Conservation (phyloP, 2,888 invertebrate genomes). For the Microplitis manilae region DNA sequence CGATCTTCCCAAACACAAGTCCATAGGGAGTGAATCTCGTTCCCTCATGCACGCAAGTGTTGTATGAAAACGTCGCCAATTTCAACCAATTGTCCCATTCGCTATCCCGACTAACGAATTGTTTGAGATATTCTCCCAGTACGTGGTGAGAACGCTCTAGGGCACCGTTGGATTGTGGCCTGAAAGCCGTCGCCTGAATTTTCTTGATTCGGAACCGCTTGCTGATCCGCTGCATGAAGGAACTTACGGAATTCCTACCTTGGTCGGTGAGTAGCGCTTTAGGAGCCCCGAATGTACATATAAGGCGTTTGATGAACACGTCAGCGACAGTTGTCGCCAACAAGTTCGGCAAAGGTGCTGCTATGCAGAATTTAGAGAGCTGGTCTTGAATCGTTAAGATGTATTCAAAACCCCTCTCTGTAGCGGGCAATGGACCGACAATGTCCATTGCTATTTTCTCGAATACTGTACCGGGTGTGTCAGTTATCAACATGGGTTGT, state of each 20-base stretch:
- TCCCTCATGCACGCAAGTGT: neutral
- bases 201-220: slow-evolving; percentile 48
- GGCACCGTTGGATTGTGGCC: slow-evolving; percentile 48
- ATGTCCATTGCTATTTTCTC: slow-evolving; percentile 43
- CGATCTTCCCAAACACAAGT: slow-evolving; percentile 29
- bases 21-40: slow-evolving; percentile 31
- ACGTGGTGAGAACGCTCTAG: slow-evolving; percentile 48
- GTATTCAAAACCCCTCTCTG: slow-evolving; percentile 47
- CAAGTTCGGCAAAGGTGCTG: neutral
- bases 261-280: slow-evolving; percentile 49
- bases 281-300: slow-evolving; percentile 35
- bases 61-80: neutral
- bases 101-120: slow-evolving; percentile 33
- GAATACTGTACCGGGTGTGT: slow-evolving; percentile 33
- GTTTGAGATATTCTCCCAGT: slow-evolving; percentile 44
- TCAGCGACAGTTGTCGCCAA: slow-evolving; percentile 10
- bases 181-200: slow-evolving; percentile 46
- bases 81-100: slow-evolving; percentile 50
- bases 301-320: slow-evolving; percentile 11
- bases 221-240: slow-evolving; percentile 42
- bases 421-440: slow-evolving; percentile 47
- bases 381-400: slow-evolving; percentile 47
- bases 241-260: slow-evolving; percentile 50
- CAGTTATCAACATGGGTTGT: neutral
- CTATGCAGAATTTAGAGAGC: slow-evolving; percentile 14